A percentile compares a stretch with the other conserved stretches of the same genome.
Evolutionary conservation across 2,888 invertebrate genomes (phyloP).

Genomic region (Eucera pruinosa): DNA sequence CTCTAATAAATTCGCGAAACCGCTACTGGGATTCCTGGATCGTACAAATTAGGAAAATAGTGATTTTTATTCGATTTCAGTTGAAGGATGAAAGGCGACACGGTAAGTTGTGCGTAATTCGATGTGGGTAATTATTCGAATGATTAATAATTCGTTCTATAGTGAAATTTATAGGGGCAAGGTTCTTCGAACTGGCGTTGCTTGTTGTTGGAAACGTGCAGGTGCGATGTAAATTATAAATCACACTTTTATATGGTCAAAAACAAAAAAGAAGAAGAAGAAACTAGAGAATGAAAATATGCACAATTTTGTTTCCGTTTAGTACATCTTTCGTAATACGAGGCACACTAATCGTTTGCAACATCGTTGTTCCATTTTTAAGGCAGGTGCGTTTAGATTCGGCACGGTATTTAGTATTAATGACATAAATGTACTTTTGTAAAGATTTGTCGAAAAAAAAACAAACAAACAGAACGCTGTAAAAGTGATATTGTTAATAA

Average conservation of each 20-base stretch:
- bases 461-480: too few relatives aligned
- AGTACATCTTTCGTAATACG: neutral
- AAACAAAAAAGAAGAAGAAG: too few relatives aligned
- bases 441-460: conserved; percentile 33
- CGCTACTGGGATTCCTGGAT: neutral
- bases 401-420: conserved; percentile 32
- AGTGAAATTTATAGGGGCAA: neutral
- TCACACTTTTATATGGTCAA: conserved; percentile 29
- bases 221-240: conserved; percentile 19
- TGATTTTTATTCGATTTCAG: conserved; percentile 24
- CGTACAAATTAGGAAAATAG: conserved; percentile 39
- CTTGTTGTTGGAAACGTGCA: conserved; percentile 8
- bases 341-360: conserved; percentile 12
- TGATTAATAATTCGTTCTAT: neutral
- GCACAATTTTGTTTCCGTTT: conserved; percentile 14
- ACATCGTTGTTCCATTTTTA: conserved; percentile 13
- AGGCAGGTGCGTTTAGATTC: conserved; percentile 22
- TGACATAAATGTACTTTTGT: conserved; percentile 51
- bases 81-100: neutral
- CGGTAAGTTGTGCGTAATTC: conserved; percentile 20
- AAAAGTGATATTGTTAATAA: conserved; percentile 58
- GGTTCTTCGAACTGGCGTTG: neutral
- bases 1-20: conserved; percentile 4
- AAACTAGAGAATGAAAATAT: conserved; percentile 7
- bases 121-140: conserved; percentile 1